Base-by-base conservation (phyloP, 2,888 invertebrate genomes). In the Nomada flava region DNA sequence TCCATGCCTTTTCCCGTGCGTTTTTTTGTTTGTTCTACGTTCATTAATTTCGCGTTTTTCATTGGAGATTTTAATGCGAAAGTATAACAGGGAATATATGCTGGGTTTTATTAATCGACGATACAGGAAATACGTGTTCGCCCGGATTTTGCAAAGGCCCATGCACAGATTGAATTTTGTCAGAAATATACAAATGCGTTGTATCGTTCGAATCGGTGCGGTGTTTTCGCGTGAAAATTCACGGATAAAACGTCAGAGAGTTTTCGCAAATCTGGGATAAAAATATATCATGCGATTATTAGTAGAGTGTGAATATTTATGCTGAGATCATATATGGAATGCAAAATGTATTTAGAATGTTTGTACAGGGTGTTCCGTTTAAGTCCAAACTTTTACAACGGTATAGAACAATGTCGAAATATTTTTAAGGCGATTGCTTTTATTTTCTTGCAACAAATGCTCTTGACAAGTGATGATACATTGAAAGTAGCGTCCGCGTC, bases 151-250 rank as follows among this genome's bases (percentile, higher is more conserved):
- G 36, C 62, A 15, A 64, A 67, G 57, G 69, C 23, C 64, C 44
- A 4, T 52, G 26, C 55, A 10, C 78, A 63, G 64, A 79, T 79
- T 76, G 79, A 44, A 70, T 79, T 70, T 64, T 59, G 44, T 64
- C 59, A 53, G 70, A 65, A 64, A 65, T 59, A 52, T 23, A 70
- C 55, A 76, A 79, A 64, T 52, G 20, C 59, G n/a, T 69, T 59
- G 76, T 59, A 18, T 52, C 59, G 64, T 65, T 65, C 64, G 60
- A 53, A 20, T 76, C 57, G 42, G 42, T 42, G 64, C 42, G 1
- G 15, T 23, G 69, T 60, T 52, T 23, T 36, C 29, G 11, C 5
- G 64, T 29, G 52, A 65, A 59, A 47, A 65, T 76, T 76, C 23
- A 18, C 52, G 52, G 70, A 15, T 65, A 63, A 64, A 63, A 47